Evolutionary conservation across 2,113 vertebrate species (phyloP).

Genomic region (Australoheros scitulus): DNA sequence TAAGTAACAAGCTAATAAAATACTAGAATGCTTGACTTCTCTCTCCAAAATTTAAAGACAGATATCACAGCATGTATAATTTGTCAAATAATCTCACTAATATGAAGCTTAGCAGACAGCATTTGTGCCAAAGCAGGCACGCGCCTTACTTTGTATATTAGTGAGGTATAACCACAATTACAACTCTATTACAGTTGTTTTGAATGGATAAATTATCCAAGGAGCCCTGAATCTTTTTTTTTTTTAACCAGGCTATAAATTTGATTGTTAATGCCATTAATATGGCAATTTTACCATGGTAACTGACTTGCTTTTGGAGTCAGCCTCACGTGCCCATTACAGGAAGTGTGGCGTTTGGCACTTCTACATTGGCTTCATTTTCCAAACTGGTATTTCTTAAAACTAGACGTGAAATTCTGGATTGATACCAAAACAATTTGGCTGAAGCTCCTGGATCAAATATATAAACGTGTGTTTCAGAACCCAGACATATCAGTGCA

Average conservation of each 20-base stretch:
- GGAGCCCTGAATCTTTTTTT: neutral
- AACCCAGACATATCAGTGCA: conserved; percentile 44
- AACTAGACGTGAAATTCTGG: neutral
- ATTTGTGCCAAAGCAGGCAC: rapidly evolving
- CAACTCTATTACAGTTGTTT: neutral
- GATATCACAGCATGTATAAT: neutral
- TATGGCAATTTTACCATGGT: neutral
- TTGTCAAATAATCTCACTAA: neutral
- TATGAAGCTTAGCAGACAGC: neutral
- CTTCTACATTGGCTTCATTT: no score
- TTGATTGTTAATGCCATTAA: neutral
- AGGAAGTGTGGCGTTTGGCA: neutral
- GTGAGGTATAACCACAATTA: neutral
- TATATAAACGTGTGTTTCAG: conserved; percentile 21
- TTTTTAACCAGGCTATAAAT: neutral
- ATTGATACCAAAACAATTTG: no score
- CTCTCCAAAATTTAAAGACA: neutral
- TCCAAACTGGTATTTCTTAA: neutral
- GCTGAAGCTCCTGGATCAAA: neutral
- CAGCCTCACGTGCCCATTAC: neutral
- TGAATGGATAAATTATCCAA: rapidly evolving
- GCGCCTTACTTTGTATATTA: neutral
- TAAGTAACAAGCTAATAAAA: neutral
- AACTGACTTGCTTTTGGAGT: neutral
- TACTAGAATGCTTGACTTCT: neutral